Percentiles rank a stretch among this genome's conserved stretches.
Evolutionary conservation across 1,140 invertebrate genomes (phyloP).

Genomic region (Papilio glaucus): DNA sequence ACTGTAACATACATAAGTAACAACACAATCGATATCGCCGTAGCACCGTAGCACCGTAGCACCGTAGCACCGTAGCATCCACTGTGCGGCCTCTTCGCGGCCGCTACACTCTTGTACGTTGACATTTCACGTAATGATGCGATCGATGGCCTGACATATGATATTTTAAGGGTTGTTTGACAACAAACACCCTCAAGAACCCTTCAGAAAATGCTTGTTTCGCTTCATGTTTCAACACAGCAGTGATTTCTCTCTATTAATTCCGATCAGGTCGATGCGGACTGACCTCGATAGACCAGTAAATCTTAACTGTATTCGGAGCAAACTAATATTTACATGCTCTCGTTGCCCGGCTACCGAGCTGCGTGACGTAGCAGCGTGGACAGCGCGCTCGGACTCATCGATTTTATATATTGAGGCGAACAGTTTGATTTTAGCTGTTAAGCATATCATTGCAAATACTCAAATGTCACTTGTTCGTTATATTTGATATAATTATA

Average conservation of each 20-base stretch:
- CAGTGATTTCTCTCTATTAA: not conserved
- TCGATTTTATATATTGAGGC: not conserved
- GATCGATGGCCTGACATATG: not conserved
- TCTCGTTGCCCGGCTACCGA: not conserved
- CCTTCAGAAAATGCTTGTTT: not conserved
- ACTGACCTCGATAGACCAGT: not conserved
- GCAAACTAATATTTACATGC: conserved; percentile 4
- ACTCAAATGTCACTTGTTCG: too few relatives aligned
- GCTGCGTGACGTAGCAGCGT: not conserved
- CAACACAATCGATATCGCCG: too few relatives aligned
- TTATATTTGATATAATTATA: too few relatives aligned
- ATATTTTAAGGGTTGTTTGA: not conserved
- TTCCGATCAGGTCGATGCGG: not conserved
- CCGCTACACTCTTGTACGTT: not conserved
- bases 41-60: too few relatives aligned
- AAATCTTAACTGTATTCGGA: not conserved
- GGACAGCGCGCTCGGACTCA: not conserved
- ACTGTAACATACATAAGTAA: too few relatives aligned
- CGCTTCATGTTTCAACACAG: too few relatives aligned
- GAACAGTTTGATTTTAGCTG: not conserved
- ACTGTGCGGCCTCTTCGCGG: not conserved
- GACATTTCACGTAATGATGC: not conserved
- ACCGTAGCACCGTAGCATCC: not conserved
- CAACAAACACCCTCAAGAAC: not conserved
- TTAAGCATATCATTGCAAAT: too few relatives aligned